Percentiles rank a stretch among this genome's conserved stretches.
These are phyloP conservation scores for Drosophila fuyamai DNA, from an alignment of 1,140 invertebrate species.

Conservation along the genomic window DNA sequence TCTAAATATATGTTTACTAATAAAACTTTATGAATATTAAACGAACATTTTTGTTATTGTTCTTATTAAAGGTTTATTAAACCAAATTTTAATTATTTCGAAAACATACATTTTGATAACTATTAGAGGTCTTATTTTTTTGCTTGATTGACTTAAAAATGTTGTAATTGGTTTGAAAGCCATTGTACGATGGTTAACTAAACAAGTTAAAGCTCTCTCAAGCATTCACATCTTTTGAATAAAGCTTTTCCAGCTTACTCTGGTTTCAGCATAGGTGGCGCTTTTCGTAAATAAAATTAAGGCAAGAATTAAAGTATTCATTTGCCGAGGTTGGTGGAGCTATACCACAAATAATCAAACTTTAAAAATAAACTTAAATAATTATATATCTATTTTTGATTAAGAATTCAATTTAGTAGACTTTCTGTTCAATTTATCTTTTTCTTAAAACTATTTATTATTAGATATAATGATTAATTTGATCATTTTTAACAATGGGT, in stretches of 20 bases:
- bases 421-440: too few species aligned
- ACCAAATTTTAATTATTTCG: too few species aligned
- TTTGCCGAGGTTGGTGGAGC: too few species aligned
- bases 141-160: not conserved
- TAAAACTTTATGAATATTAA: constrained; percentile 72
- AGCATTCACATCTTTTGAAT: not conserved
- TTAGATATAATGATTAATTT: too few species aligned
- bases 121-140: not conserved
- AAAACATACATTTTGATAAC: not conserved
- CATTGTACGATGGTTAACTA: not conserved
- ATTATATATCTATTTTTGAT: too few species aligned
- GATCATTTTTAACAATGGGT: too few species aligned
- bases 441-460: too few species aligned
- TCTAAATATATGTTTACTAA: constrained; percentile 68
- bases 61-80: not conserved
- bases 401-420: too few species aligned
- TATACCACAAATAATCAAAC: too few species aligned
- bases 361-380: too few species aligned
- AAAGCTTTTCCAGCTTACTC: constrained; percentile 4
- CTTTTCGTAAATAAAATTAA: not conserved
- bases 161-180: not conserved
- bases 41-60: not conserved
- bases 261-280: constrained; percentile 6
- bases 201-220: not conserved
- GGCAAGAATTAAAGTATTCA: not conserved